phyloP scores from a whole-genome alignment of 2,888 invertebrate species.

The Molorchus minor region DNA sequence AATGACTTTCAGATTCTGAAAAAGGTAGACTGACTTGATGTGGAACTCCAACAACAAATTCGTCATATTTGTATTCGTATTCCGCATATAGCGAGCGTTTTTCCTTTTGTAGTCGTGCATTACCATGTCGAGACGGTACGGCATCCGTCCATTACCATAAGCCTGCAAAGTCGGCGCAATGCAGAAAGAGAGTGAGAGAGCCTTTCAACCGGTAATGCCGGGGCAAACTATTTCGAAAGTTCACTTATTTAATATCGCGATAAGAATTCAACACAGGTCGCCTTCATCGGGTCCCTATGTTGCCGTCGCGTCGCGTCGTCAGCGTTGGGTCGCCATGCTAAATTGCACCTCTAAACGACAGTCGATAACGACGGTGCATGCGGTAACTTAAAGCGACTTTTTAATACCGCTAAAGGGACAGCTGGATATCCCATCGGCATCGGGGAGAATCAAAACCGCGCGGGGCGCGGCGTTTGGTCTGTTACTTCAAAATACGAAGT shows the following conservation, averaged over 20 bases:
- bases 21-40: too few species aligned
- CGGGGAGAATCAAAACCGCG: too few species aligned
- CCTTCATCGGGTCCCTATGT: slow-evolving; percentile 8
- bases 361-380: slow-evolving; percentile 35
- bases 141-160: slow-evolving; percentile 51
- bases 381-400: slow-evolving; percentile 28
- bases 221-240: slow-evolving; percentile 48
- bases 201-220: slow-evolving; percentile 44
- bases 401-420: slow-evolving; percentile 10
- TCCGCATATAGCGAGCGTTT: slow-evolving; percentile 30
- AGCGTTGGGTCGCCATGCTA: slow-evolving; percentile 22
- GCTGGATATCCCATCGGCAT: neutral
- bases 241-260: slow-evolving; percentile 50
- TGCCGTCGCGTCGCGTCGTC: too few species aligned
- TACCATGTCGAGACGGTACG: slow-evolving; percentile 35
- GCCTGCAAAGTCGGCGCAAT: slow-evolving; percentile 50
- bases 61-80: slow-evolving; percentile 29
- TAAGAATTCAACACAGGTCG: slow-evolving; percentile 47
- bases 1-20: too few species aligned
- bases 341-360: slow-evolving; percentile 33
- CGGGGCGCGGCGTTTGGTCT: too few species aligned
- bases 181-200: slow-evolving; percentile 33
- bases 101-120: slow-evolving; percentile 29
- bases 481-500: too few species aligned
- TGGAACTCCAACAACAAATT: too few species aligned